Evolutionary conservation across 2,113 vertebrate species (phyloP), one percentile per base, ranked within the genome.

Genomic region (Stomatorhinus ivindoensis): DNA sequence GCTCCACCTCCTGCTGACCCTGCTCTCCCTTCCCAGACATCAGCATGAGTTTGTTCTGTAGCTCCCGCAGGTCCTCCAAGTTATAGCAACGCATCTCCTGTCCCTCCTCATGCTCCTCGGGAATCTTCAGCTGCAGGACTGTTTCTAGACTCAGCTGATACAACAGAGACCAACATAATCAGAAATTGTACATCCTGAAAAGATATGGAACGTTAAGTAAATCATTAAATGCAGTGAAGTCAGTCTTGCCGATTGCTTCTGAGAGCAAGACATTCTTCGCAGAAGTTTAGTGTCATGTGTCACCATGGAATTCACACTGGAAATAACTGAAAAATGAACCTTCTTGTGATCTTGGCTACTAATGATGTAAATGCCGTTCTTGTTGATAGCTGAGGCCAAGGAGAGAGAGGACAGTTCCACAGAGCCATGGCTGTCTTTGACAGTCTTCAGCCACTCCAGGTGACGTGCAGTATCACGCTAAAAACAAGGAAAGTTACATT

Each of bases 11-110:
- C 84, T 90, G 58, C 2, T 95, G 94, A 39, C 94, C 96, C 92
- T 97, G 97, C 47, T 98, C 98, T 6, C 95, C 97, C 94, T 97
- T 98, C 44, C 97, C 96, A 0, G 98, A 99, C 97, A 99, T 98
- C 11, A 99, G 97, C 98, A 99, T 99, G 86, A 99, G 94, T 90
- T 99, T 99, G 94, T 99, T 99, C 92, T 98, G 95, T 53, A 99
- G 95, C 31, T 99, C 98, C 2, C 95, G 93, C 27, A 99, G 95
- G 53, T 99, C 98, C 21, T 97, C 97, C 5, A 97, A 93, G 0
- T 96, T 96, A 91, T 97, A 99, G 6, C 53, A 61, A 35, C 96
- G 94, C 0, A 48, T 87, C 9, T 94, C 90, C 19, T 88, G 89
- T 48, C 91, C 92, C 0, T 89, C 95, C 2, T 93, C 94, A 1